These are phyloP conservation scores for Poeciliopsis prolifica DNA, from an alignment of 2,113 vertebrate genomes.

Conservation along the genomic window DNA sequence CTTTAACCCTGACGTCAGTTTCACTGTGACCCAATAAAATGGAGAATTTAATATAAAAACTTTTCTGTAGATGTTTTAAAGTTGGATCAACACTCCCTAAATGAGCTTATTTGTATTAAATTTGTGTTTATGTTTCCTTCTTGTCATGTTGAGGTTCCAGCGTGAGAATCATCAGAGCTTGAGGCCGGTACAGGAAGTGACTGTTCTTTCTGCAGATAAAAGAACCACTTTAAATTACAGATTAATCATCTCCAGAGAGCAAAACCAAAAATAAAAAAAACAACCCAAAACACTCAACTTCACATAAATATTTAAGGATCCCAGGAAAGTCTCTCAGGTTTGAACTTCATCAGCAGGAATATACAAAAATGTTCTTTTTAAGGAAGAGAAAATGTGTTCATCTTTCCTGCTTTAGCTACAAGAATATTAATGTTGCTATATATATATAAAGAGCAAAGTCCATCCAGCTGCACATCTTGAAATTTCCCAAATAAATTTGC, in stretches of 20 bases:
- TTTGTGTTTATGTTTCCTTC: neutral
- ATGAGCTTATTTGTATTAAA: neutral
- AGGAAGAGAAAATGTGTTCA: too few relatives aligned
- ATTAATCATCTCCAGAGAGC: neutral
- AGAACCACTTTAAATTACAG: too few relatives aligned
- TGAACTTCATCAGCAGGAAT: neutral
- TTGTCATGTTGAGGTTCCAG: neutral
- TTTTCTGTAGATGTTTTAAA: neutral
- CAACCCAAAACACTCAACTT: neutral
- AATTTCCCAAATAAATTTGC: too few relatives aligned
- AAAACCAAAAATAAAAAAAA: neutral
- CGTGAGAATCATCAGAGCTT: neutral
- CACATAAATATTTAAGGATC: neutral
- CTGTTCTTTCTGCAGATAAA: too few relatives aligned
- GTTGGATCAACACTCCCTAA: neutral
- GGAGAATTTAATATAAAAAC: neutral
- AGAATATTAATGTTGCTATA: too few relatives aligned
- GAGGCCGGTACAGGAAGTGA: neutral
- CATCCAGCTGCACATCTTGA: too few relatives aligned
- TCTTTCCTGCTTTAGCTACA: too few relatives aligned
- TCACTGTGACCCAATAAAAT: slow-evolving; percentile 6
- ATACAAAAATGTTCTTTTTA: too few relatives aligned
- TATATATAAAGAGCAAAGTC: too few relatives aligned
- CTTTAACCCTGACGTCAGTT: slow-evolving; percentile 29
- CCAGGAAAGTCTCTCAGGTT: neutral